Evolutionary conservation across 2,113 vertebrate genomes (phyloP).

Genomic region (Malaclemys terrapin): DNA sequence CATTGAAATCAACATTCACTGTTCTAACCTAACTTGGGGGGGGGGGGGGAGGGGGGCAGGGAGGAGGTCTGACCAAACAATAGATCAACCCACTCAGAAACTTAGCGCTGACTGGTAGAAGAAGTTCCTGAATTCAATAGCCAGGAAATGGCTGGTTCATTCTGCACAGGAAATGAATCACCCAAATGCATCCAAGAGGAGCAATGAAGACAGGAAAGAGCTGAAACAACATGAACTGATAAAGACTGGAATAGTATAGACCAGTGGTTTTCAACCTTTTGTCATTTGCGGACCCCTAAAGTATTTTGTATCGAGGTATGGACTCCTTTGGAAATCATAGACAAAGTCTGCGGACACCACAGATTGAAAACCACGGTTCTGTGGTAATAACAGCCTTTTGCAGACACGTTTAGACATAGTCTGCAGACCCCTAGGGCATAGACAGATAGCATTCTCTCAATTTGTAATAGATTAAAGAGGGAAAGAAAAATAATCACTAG

Average conservation of each 20-base stretch:
- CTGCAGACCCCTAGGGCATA: not conserved
- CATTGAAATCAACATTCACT: not conserved
- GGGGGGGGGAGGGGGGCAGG: not conserved
- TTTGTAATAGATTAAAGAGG: not conserved
- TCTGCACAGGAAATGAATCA: slow-evolving; percentile 74
- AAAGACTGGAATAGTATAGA: not conserved
- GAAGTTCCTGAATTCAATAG: not conserved
- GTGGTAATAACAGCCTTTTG: too few relatives aligned
- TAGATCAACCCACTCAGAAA: not conserved
- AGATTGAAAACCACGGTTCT: not conserved
- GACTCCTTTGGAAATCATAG: not conserved
- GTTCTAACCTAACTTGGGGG: not conserved
- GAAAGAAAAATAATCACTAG: not conserved
- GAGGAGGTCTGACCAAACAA: not conserved
- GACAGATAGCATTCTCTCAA: not conserved
- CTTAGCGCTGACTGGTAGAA: not conserved
- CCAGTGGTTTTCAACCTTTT: not conserved
- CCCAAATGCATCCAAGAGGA: slow-evolving; percentile 23
- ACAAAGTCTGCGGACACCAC: not conserved
- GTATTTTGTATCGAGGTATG: not conserved
- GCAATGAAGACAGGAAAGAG: slow-evolving; percentile 32
- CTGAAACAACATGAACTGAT: slow-evolving; percentile 33
- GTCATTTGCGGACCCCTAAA: not conserved
- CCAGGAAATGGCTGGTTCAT: slow-evolving; percentile 67
- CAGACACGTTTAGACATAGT: not conserved